Percentiles rank a stretch among this genome's conserved stretches.
Conservation (phyloP, 2,797 vertebrate genomes). For the Lindbergichthys nudifrons region DNA sequence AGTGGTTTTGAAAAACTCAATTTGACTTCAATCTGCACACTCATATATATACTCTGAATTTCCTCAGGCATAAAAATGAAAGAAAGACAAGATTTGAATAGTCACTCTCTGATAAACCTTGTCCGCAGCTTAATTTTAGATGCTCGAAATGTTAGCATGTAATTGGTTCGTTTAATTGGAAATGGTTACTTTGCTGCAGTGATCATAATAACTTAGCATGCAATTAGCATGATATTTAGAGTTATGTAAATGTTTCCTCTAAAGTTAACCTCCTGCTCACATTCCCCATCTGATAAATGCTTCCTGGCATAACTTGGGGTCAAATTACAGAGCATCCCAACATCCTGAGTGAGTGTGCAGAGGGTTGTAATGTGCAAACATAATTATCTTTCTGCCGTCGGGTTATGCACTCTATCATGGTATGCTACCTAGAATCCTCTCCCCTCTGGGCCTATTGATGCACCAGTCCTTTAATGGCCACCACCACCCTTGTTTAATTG, state of each 20-base stretch:
- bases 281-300: not conserved
- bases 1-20: constrained; percentile 37
- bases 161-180: constrained; percentile 33
- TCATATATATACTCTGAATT: not conserved
- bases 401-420: not conserved
- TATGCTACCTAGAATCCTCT: constrained; percentile 23
- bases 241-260: not conserved
- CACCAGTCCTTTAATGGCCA: constrained; percentile 30
- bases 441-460: constrained; percentile 19
- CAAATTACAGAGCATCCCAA: constrained; percentile 17
- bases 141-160: constrained; percentile 12
- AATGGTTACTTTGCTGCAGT: not conserved
- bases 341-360: constrained; percentile 1
- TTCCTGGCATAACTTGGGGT: constrained; percentile 4
- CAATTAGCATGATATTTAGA: not conserved
- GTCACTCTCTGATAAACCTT: constrained; percentile 32
- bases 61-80: not conserved
- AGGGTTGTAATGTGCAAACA: constrained; percentile 16
- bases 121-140: constrained; percentile 13
- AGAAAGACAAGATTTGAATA: not conserved
- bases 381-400: constrained; percentile 8
- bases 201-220: not conserved
- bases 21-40: constrained; percentile 33
- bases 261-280: constrained; percentile 1
- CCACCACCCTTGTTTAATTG: constrained; percentile 49